These are phyloP conservation scores for Eristalis intricaria DNA, from an alignment of 2,888 invertebrate species.

Conservation along the genomic window DNA sequence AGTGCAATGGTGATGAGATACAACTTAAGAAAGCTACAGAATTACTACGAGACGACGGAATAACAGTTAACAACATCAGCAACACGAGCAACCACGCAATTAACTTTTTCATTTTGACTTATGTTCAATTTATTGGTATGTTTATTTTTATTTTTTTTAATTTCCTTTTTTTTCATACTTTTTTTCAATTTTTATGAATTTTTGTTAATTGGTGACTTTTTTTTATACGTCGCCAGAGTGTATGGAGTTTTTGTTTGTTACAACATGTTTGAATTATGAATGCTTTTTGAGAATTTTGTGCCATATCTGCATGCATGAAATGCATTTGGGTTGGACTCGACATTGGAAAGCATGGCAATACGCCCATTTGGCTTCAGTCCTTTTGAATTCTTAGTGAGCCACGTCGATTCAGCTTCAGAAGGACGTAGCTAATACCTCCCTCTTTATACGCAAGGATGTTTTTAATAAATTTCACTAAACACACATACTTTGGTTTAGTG, in stretches of 20 bases:
- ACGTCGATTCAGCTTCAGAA: too few species aligned
- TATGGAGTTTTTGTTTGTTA: background rate
- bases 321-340: too few species aligned
- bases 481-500: too few species aligned
- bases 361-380: too few species aligned
- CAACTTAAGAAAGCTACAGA: conserved; percentile 67
- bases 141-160: conserved; percentile 43
- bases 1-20: conserved; percentile 68
- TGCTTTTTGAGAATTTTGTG: too few species aligned
- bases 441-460: too few species aligned
- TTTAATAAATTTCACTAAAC: too few species aligned
- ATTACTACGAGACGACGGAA: conserved; percentile 32
- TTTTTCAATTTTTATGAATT: background rate
- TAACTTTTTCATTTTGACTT: conserved; percentile 68
- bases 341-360: too few species aligned
- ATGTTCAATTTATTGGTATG: conserved; percentile 66
- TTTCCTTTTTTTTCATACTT: conserved; percentile 29
- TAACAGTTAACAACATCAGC: conserved; percentile 20
- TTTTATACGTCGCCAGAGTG: background rate
- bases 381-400: too few species aligned
- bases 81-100: conserved; percentile 54
- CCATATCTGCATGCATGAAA: too few species aligned
- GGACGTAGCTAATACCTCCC: too few species aligned
- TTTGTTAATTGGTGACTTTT: background rate
- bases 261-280: too few species aligned